Evolutionary conservation across 2,797 vertebrate genomes (phyloP).

Genomic region (Sibirionetta formosa): DNA sequence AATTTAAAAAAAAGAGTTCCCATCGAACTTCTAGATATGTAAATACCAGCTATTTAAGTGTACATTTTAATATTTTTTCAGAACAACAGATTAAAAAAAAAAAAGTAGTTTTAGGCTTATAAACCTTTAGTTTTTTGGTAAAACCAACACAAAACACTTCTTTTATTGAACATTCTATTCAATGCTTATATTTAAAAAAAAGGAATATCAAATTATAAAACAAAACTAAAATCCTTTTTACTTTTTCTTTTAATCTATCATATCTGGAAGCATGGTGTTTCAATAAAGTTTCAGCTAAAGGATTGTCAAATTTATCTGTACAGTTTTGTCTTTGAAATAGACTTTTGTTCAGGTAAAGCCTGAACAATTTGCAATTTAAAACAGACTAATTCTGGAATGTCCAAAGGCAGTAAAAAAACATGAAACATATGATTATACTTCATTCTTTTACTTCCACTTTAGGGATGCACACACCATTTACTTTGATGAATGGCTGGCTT

Average conservation of each 20-base stretch:
- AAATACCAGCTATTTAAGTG: neutral
- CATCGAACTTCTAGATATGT: neutral
- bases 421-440: slow-evolving; percentile 27
- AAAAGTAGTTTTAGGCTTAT: neutral
- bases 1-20: neutral
- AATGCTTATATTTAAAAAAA: neutral
- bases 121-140: neutral
- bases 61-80: neutral
- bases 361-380: slow-evolving; percentile 51
- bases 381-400: slow-evolving; percentile 38
- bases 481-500: slow-evolving; percentile 31
- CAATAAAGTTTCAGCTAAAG: neutral
- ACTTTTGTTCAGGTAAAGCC: neutral
- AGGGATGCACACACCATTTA: slow-evolving; percentile 35
- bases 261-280: neutral
- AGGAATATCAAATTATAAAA: neutral
- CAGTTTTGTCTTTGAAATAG: slow-evolving; percentile 46
- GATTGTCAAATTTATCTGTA: slow-evolving; percentile 49
- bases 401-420: slow-evolving; percentile 65
- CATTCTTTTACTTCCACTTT: slow-evolving; percentile 51
- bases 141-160: neutral
- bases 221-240: neutral
- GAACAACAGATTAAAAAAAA: neutral
- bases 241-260: neutral
- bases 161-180: neutral